These are phyloP conservation scores for Morinoia aosen DNA, from an alignment of 2,888 invertebrate genomes.

Conservation along the genomic window DNA sequence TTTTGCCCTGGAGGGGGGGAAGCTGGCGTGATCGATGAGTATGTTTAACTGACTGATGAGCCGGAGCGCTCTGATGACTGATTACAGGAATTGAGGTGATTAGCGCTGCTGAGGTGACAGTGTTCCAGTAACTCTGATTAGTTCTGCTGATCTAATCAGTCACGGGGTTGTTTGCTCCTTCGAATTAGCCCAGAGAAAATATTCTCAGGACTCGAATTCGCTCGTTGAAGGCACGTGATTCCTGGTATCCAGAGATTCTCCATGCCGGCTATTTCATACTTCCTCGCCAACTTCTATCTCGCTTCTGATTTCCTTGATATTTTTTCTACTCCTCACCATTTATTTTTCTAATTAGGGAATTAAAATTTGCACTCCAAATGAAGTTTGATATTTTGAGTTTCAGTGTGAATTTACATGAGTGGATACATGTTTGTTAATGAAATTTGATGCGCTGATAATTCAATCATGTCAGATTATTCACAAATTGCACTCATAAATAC, in stretches of 20 bases:
- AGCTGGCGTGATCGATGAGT: neutral
- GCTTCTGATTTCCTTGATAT: neutral
- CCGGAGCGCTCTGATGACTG: neutral
- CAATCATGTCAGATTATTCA: neutral
- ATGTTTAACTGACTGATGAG: conserved; percentile 5
- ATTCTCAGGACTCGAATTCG: neutral
- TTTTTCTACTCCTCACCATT: neutral
- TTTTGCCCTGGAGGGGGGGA: neutral
- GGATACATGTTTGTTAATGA: neutral
- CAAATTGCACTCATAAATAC: neutral
- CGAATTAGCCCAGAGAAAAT: neutral
- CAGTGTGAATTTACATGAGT: neutral
- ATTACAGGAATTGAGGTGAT: conserved; percentile 12
- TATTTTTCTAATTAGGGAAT: neutral
- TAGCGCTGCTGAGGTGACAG: neutral
- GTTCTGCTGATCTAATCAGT: neutral
- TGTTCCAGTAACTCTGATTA: neutral
- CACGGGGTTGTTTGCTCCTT: neutral
- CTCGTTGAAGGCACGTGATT: neutral
- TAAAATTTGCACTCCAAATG: neutral
- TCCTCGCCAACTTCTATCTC: neutral
- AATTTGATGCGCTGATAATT: neutral
- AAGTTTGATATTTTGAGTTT: neutral
- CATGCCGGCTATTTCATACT: neutral
- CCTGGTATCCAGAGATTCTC: neutral